Evolutionary conservation across 2,113 vertebrate genomes (phyloP).

Genomic region (Cygnus atratus): DNA sequence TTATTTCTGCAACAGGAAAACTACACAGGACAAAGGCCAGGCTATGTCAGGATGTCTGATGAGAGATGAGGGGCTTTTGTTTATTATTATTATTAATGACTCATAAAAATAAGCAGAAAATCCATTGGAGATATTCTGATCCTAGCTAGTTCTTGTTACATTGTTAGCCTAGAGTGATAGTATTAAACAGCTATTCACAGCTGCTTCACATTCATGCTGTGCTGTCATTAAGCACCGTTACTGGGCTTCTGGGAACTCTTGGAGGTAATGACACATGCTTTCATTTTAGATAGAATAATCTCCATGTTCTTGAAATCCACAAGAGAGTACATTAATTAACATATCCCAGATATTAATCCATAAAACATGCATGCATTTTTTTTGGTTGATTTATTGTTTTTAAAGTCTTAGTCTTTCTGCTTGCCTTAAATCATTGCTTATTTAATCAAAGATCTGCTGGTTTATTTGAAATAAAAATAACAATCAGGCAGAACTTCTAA

Average conservation of each 20-base stretch:
- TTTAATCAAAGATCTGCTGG: conserved; percentile 13
- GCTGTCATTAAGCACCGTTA: not conserved
- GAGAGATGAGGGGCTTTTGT: not conserved
- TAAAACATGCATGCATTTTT: not conserved
- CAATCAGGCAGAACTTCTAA: not conserved
- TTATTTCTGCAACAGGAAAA: conserved; percentile 16
- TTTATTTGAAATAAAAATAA: not conserved
- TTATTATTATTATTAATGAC: not conserved
- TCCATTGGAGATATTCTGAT: not conserved
- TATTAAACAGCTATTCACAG: not conserved
- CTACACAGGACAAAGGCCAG: not conserved
- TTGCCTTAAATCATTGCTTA: not conserved
- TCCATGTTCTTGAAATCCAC: conserved; percentile 38
- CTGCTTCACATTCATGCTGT: not conserved
- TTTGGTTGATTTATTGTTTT: not conserved
- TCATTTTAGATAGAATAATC: conserved; percentile 46
- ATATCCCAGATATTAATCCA: conserved; percentile 36
- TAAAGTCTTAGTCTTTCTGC: not conserved
- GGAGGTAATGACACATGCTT: conserved; percentile 53
- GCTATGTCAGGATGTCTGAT: not conserved
- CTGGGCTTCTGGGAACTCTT: conserved; percentile 57
- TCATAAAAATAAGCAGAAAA: conserved; percentile 31
- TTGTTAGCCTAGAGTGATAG: not conserved
- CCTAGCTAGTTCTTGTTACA: not conserved
- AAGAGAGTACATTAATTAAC: conserved; percentile 54